These are phyloP conservation scores for Eutrigla gurnardus DNA, from an alignment of 2,797 vertebrate species.

Conservation along the genomic window DNA sequence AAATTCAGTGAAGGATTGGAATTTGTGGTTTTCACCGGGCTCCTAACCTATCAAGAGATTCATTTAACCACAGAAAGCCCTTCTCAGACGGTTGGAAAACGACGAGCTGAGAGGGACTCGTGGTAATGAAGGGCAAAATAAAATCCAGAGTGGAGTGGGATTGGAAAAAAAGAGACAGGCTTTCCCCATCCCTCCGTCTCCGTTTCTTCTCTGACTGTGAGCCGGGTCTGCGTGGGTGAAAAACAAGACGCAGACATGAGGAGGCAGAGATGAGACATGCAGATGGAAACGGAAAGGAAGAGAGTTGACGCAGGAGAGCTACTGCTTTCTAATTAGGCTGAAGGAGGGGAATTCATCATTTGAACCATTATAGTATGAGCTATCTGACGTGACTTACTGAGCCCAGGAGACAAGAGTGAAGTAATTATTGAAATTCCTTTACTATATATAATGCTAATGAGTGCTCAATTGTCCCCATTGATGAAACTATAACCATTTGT, in stretches of 20 bases:
- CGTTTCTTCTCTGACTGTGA: constrained; percentile 25
- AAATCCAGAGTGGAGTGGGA: constrained; percentile 9
- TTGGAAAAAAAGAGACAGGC: constrained; percentile 17
- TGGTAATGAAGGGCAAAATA: constrained; percentile 20
- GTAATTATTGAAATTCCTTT: constrained; percentile 46
- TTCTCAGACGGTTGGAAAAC: constrained; percentile 8
- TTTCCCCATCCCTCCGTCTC: constrained; percentile 10
- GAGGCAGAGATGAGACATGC: constrained; percentile 60
- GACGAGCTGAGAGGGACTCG: constrained; percentile 18
- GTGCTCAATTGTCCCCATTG: constrained; percentile 26
- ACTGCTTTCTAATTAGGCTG: constrained; percentile 50
- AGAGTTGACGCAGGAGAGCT: constrained; percentile 29
- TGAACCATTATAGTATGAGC: constrained; percentile 30
- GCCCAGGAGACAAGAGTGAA: constrained; percentile 26
- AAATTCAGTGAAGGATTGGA: constrained; percentile 27
- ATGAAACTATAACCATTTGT: constrained; percentile 25
- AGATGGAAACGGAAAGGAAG: constrained; percentile 54
- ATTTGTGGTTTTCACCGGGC: constrained; percentile 34
- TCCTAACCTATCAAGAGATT: constrained; percentile 36
- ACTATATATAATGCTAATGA: constrained; percentile 53
- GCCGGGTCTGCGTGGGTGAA: constrained; percentile 60
- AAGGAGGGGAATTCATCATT: constrained; percentile 27
- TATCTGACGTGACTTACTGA: constrained; percentile 32
- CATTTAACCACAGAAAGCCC: constrained; percentile 31
- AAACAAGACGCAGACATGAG: constrained; percentile 49